Evolutionary conservation across 2,888 invertebrate genomes (phyloP), one percentile per base, ranked within the genome.

Genomic region (Eupithecia pulchellata): DNA sequence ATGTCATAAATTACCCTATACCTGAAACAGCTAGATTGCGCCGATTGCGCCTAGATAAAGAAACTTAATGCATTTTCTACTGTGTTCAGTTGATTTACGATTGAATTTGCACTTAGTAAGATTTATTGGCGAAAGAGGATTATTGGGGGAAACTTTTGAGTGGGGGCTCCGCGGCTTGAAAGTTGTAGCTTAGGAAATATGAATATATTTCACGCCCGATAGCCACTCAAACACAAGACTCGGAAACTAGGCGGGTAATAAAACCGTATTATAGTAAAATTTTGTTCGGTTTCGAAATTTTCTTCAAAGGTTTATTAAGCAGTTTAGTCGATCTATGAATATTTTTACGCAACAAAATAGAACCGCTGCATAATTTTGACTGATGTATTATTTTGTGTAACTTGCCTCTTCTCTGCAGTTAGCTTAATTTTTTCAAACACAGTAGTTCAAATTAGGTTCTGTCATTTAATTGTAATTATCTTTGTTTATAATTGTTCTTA

Each of bases 11-110:
- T 91, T 86, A 89, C 84, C 66, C 77, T 89, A 84, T 90, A 92
- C 91, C 92, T 92, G 91, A 86, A 89, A 89, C 86, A 81, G 85
- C 88, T 86, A 88, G 91, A 90, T 90, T 84, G 87, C 78, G 82
- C 83, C 84, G 52, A 52, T 52, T 52, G 52, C 52, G 52, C 25
- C 52, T 87, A 88, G 89, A 90, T 90, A 90, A 89, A 90, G 89
- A 90, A 89, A 89, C 88, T 87, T 89, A 88, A 89, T 90, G 87
- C 87, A 84, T 84, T 81, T 79, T 78, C 79, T 79, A 81, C 78
- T 82, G 82, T 79, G 80, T 78, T 78, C 74, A 76, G 71, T 77
- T 87, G 87, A 90, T 90, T 89, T 90, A 89, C 84, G 83, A 78
- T 78, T 73, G 77, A 73, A 69, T 72, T 75, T 75, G 66, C 68